Conservation (phyloP, 2,113 vertebrate species). For the Colinus virginianus region DNA sequence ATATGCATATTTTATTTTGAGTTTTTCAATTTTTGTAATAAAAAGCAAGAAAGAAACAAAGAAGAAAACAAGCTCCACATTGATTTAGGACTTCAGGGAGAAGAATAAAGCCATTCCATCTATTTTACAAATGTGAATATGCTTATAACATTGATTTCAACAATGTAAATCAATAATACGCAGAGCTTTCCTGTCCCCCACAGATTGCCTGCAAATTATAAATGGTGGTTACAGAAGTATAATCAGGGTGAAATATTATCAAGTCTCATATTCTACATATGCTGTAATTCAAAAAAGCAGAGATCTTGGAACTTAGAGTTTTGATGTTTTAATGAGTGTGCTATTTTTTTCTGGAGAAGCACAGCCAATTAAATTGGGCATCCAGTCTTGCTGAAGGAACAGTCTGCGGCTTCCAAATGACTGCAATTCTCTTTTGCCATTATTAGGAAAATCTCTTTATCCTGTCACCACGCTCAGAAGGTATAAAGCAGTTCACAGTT, state of each 20-base stretch:
- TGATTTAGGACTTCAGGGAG: slow-evolving; percentile 54
- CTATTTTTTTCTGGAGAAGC: slow-evolving; percentile 77
- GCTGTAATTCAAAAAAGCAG: slow-evolving; percentile 71
- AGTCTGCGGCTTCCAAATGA: slow-evolving; percentile 70
- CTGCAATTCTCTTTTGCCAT: slow-evolving; percentile 45
- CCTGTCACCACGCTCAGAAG: slow-evolving; percentile 57
- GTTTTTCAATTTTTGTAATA: slow-evolving; percentile 13
- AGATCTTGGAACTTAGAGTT: slow-evolving; percentile 69
- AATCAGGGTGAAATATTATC: slow-evolving; percentile 65
- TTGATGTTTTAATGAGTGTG: slow-evolving; percentile 78
- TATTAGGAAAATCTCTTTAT: slow-evolving; percentile 67
- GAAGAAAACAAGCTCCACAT: slow-evolving; percentile 35
- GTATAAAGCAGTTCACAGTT: slow-evolving; percentile 34
- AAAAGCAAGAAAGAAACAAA: neutral
- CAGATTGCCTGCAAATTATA: slow-evolving; percentile 42
- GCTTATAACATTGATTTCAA: slow-evolving; percentile 63
- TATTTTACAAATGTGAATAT: slow-evolving; percentile 63
- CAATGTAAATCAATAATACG: slow-evolving; percentile 56
- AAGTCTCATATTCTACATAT: slow-evolving; percentile 34
- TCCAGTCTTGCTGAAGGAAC: slow-evolving; percentile 69
- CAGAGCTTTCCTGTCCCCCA: slow-evolving; percentile 44
- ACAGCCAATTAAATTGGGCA: slow-evolving; percentile 79
- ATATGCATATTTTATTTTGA: slow-evolving; percentile 14
- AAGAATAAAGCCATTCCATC: slow-evolving; percentile 42
- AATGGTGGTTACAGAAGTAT: slow-evolving; percentile 54